Base-by-base conservation (phyloP, 37 sponge, comb jelly and placozoan species). In the Trichoplax adhaerens region DNA sequence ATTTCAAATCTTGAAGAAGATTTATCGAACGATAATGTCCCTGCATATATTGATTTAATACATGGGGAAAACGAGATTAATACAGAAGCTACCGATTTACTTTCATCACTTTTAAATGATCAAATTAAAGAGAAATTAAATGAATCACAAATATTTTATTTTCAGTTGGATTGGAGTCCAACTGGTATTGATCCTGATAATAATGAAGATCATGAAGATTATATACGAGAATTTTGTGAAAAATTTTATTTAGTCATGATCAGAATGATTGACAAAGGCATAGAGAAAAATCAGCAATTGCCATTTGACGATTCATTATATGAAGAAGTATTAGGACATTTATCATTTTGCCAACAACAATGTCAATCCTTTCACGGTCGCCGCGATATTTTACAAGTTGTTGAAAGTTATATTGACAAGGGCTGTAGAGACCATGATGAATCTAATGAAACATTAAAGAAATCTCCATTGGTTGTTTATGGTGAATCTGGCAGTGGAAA, bases 401-500 rank as follows among this genome's bases (percentile, higher is more conserved):
- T 85, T 5, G 8, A 58, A 46, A 5, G 56, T 52, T 85, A 85
- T 66, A 6, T 88, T 6, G 58, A 74, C 6, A 58, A 74, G 46
- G 6, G 71, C 71, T 4, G 71, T 58, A 4, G 57, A 69, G 57
- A 69, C 71, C 4, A 47, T 52, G 4, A 52, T n/a, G 4, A 69
- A 69, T 4, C 55, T 69, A 4, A 69, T 69, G 12, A 4, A 48
- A 52, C 10, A 69, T 12, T 69, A 47, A 6, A 53, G 1, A 1
- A 55, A 0, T 72, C 47, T 3, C 88, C 88, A 0, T 71, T 87
- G 7, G 68, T 87, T 54, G 46, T 87, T 12, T 59, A 84, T 74
- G 88, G 88, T 10, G 62, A 54, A 50, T 84, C 86, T 2, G 88
- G 88, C 52, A 74, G 77, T 48, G 88, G 88, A 5, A 87, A 87